Conservation (phyloP, 2,113 vertebrate species). For the Callipepla californica region DNA sequence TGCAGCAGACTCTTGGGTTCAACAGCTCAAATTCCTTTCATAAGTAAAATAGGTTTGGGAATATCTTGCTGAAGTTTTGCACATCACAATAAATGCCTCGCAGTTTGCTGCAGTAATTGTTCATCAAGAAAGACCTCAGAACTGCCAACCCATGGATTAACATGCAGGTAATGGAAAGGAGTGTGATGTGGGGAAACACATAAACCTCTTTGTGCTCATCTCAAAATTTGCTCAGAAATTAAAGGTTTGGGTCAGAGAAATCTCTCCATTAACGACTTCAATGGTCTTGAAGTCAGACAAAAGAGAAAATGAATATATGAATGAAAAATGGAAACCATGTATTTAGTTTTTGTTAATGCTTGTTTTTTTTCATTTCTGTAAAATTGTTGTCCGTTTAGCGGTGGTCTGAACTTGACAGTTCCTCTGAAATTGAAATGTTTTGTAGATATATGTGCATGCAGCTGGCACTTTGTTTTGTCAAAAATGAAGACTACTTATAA, state of each 20-base stretch:
- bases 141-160: background rate
- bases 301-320: background rate
- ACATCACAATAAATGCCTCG: constrained; percentile 5
- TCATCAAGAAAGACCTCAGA: background rate
- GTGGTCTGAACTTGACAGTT: background rate
- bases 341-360: background rate
- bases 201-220: background rate
- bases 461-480: background rate
- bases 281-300: background rate
- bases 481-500: background rate
- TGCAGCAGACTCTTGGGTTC: background rate
- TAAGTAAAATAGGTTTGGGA: background rate
- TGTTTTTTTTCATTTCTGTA: background rate
- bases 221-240: background rate
- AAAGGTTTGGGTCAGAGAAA: background rate
- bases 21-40: background rate
- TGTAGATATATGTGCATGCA: background rate
- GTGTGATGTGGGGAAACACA: accelerated
- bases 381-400: background rate
- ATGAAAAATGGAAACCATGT: background rate
- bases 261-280: background rate
- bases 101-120: background rate
- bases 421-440: background rate
- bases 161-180: background rate
- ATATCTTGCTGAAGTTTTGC: background rate